A percentile compares a stretch with the other conserved stretches of the same genome.
These are phyloP conservation scores for Acomys russatus DNA, from an alignment of 2,797 vertebrate genomes.

Conservation along the genomic window DNA sequence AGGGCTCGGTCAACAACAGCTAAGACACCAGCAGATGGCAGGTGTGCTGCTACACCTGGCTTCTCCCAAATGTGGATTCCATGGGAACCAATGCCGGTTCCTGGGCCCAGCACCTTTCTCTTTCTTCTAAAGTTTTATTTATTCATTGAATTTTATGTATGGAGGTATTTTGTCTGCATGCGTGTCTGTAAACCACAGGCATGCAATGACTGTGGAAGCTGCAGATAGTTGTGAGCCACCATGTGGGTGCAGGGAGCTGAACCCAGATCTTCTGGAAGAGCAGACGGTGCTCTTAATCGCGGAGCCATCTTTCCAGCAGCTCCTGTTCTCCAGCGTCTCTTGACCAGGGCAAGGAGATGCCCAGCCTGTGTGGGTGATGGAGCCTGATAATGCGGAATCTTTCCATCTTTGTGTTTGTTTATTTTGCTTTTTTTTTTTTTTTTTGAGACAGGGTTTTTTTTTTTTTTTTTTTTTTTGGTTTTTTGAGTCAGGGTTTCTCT, in stretches of 20 bases:
- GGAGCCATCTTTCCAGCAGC: background rate
- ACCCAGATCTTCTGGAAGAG: background rate
- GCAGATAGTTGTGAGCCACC: background rate
- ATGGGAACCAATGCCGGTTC: background rate
- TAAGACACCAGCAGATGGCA: background rate
- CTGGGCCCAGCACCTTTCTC: background rate
- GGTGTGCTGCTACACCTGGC: background rate
- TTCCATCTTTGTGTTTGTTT: too few species aligned
- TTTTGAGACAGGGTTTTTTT: background rate
- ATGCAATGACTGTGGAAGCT: background rate
- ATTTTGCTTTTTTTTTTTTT: background rate
- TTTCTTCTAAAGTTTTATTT: background rate
- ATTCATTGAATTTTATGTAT: background rate
- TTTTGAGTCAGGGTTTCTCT: background rate
- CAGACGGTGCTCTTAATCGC: background rate
- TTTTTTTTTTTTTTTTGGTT: too few species aligned
- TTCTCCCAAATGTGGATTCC: background rate
- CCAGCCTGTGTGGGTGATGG: background rate
- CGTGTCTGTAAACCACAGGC: background rate
- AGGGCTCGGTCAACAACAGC: background rate
- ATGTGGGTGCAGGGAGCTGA: background rate
- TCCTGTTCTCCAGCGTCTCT: background rate
- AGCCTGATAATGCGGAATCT: background rate
- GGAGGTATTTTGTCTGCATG: background rate
- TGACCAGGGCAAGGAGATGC: background rate